phyloP scores from a whole-genome alignment of 2,113 vertebrate genomes.

The Tetrax tetrax region DNA sequence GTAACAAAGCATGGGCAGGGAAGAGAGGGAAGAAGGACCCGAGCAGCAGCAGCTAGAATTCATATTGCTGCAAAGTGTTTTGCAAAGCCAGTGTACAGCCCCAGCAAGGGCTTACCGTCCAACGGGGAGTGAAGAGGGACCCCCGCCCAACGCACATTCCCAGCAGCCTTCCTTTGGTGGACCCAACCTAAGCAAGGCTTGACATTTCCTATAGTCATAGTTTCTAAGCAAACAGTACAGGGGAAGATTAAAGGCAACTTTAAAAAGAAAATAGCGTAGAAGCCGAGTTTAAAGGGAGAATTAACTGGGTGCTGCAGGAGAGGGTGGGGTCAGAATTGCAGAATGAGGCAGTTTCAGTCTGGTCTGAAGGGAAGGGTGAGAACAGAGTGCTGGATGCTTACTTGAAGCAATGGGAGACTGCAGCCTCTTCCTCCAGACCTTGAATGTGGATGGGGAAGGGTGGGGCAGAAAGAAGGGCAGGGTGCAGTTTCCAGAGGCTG shows the following conservation, averaged over 20 bases:
- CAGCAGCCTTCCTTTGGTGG: not conserved
- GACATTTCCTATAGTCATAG: not conserved
- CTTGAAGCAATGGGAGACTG: not conserved
- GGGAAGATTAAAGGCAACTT: slow-evolving; percentile 4
- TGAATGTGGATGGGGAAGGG: slow-evolving; percentile 27
- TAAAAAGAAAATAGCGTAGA: not conserved
- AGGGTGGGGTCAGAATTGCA: slow-evolving; percentile 36
- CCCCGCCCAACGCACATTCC: not conserved
- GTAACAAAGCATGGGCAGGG: not conserved
- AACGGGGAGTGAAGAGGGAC: not conserved
- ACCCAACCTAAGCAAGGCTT: not conserved
- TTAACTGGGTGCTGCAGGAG: slow-evolving; percentile 32
- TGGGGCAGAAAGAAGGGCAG: slow-evolving; percentile 15
- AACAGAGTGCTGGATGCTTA: not conserved
- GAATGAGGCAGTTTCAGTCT: not conserved
- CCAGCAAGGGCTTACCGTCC: not conserved
- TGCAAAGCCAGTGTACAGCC: not conserved
- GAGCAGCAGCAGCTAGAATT: not conserved
- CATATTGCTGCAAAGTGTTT: not conserved
- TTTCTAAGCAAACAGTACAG: not conserved
- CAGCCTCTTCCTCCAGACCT: slow-evolving; percentile 1
- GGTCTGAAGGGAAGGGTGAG: slow-evolving; percentile 30
- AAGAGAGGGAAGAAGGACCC: not conserved
- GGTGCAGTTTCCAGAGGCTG: slow-evolving; percentile 20
- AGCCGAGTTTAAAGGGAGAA: not conserved